Percentiles rank a stretch among this genome's conserved stretches.
Conservation (phyloP, 2,888 invertebrate genomes). For the Rotaria magnacalcarata region DNA sequence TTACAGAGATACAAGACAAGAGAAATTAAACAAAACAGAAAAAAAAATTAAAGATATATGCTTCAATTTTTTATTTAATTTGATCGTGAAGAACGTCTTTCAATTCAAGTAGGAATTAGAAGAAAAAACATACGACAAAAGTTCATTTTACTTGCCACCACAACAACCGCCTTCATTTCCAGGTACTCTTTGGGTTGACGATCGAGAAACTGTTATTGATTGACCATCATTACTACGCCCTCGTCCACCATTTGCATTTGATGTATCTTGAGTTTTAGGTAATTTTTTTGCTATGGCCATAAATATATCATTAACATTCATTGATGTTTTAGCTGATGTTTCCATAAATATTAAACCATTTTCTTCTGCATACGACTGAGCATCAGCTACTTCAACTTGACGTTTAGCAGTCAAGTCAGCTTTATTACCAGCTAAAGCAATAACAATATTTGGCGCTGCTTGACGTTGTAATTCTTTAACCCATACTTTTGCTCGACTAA, state of each 20-base stretch:
- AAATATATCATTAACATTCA: conserved; percentile 99
- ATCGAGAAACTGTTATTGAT: background rate
- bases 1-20: background rate
- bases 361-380: conserved; percentile 96
- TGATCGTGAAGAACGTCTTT: conserved; percentile 6
- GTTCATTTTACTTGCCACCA: background rate
- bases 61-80: background rate
- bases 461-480: conserved; percentile 97
- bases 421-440: conserved; percentile 97
- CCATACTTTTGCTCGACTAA: conserved; percentile 97
- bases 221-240: background rate
- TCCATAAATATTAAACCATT: conserved; percentile 99
- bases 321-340: conserved; percentile 98
- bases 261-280: conserved; percentile 38
- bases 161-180: background rate
- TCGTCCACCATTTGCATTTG: background rate
- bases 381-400: conserved; percentile 74
- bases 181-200: background rate
- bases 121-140: background rate
- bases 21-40: background rate
- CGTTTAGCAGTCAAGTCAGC: conserved; percentile 92
- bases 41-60: background rate
- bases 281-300: conserved; percentile 70
- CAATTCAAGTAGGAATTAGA: background rate
- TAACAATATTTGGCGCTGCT: conserved; percentile 97